Base-by-base conservation (phyloP, 2,113 vertebrate genomes). In the Otus sunia region DNA sequence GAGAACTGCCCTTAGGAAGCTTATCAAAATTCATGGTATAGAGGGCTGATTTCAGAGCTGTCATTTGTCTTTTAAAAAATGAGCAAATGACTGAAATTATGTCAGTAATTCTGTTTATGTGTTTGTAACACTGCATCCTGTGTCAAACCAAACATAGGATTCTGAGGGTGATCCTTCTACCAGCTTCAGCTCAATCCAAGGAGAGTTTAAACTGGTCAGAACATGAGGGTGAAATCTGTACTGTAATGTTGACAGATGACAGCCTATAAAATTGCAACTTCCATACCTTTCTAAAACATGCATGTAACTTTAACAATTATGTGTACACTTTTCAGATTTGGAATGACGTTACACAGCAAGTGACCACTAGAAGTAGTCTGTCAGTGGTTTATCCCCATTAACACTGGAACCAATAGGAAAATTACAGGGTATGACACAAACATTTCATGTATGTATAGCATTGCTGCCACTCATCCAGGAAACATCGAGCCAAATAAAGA, bases 351-450 rank as follows among this genome's bases (percentile, higher is more conserved):
- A 21, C 34, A 3, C 39, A 49, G 72, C 49, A 30, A 45, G 67
- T 49, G 64, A 68, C 55, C 5, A 3, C 73, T 73, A 25, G 9
- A 45, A 60, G 41, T 5, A 21, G 22, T 29, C 47, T 67, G 30
- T 43, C 41, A 47, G n/a, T 59, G 32, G 27, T 89, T 56, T 63
- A 47, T 79, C 45, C 76, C 12, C 15, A 1, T 1, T 19, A 59
- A 5, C 12, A 0, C 39, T 12, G n/a, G 32, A 67, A 69, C 56
- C 0, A 0, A 21, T 5, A 21, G 69, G 60, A 67, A 55, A 71
- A 81, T 58, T 45, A 50, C 50, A 36, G 45, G 11, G n/a, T n/a
- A 4, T 2, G 12, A 91, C 86, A 36, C 43, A 23, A 52, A 75
- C 8, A 5, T 62, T 56, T 52, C 30, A 22, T 64, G 23, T 53